Conservation (phyloP, 2,888 invertebrate genomes). For the Dolichopus griseipennis region DNA sequence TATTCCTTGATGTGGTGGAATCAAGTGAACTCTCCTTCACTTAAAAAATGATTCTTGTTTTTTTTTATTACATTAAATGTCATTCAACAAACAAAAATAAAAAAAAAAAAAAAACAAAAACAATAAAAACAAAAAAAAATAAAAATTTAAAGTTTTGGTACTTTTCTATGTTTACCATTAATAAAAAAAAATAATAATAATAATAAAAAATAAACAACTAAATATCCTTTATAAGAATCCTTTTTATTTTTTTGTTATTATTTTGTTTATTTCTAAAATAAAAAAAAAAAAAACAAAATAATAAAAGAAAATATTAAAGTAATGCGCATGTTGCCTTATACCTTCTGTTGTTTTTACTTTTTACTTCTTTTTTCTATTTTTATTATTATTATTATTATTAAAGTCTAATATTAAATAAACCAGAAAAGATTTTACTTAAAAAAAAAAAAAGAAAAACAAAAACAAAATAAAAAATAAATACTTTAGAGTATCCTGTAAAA, state of each 20-base stretch:
- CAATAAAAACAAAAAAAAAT: background rate
- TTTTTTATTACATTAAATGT: background rate
- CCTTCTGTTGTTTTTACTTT: background rate
- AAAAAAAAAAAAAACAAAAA: background rate
- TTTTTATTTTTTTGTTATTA: background rate
- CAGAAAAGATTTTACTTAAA: slow-evolving; percentile 2
- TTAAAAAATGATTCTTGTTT: background rate
- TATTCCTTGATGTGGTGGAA: background rate
- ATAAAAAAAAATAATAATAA: background rate
- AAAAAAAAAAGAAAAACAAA: background rate
- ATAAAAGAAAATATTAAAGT: background rate
- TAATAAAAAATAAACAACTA: background rate
- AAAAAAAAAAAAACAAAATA: background rate
- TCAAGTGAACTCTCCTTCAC: background rate
- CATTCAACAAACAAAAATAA: background rate
- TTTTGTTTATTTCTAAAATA: background rate
- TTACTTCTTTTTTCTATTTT: too few species aligned
- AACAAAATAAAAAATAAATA: background rate
- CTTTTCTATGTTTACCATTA: background rate
- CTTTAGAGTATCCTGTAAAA: background rate
- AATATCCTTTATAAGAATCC: background rate
- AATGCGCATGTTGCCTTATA: background rate
- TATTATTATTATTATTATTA: background rate
- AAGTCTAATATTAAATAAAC: background rate
- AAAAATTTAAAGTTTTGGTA: background rate